Conservation (phyloP, 2,113 vertebrate species). For the Ariopsis seemanni region DNA sequence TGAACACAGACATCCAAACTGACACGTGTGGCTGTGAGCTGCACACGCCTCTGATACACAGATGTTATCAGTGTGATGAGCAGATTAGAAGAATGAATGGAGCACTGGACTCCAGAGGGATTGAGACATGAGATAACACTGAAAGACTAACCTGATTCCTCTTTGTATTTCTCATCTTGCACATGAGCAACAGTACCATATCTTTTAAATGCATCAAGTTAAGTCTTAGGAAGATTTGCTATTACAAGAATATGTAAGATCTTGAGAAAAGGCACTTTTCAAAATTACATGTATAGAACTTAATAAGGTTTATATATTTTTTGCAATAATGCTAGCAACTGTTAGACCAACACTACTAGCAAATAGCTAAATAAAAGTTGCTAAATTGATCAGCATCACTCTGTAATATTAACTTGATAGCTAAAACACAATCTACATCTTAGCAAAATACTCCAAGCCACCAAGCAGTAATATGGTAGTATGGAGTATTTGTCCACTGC, state of each 20-base stretch:
- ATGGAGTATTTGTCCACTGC: background rate
- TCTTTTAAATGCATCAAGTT: background rate
- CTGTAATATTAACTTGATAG: background rate
- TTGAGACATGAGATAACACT: conserved; percentile 61
- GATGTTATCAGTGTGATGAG: conserved; percentile 29
- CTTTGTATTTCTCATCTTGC: background rate
- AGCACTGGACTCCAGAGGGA: conserved; percentile 56
- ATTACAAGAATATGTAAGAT: background rate
- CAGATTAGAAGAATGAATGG: conserved; percentile 62
- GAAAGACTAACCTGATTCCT: conserved; percentile 52
- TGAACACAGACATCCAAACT: conserved; percentile 18
- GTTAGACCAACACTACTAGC: background rate
- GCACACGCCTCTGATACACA: background rate
- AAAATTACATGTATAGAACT: background rate
- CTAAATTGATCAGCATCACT: background rate
- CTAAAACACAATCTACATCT: background rate
- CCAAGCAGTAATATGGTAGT: background rate
- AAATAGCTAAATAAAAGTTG: background rate
- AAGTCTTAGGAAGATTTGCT: background rate
- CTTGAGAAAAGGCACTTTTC: background rate
- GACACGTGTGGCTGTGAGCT: background rate
- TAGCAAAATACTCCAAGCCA: background rate
- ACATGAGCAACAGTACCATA: background rate
- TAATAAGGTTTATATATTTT: background rate
- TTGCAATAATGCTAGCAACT: background rate